Evolutionary conservation across 2,797 vertebrate genomes (phyloP).

Genomic region (Sebastes dallii): DNA sequence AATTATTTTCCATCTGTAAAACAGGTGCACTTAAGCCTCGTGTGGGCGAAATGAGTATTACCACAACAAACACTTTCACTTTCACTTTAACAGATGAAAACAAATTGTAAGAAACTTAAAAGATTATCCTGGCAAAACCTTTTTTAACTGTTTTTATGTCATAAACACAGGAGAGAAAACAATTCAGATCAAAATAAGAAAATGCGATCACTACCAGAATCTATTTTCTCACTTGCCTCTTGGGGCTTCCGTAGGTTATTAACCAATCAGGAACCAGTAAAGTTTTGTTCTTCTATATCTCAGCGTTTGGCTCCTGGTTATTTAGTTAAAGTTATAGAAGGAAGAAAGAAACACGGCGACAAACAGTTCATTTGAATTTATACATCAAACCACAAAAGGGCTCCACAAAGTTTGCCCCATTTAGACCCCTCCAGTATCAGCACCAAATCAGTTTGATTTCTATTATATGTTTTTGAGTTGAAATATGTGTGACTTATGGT

Average conservation of each 20-base stretch:
- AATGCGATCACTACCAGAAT: neutral
- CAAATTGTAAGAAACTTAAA: no score
- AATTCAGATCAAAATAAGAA: neutral
- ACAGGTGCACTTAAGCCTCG: no score
- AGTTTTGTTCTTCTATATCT: neutral
- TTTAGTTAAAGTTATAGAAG: neutral
- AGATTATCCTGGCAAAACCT: no score
- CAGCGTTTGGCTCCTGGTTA: neutral
- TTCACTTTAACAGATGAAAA: no score
- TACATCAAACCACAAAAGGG: neutral
- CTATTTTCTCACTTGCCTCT: neutral
- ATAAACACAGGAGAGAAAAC: neutral
- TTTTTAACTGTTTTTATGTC: no score
- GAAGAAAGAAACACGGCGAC: neutral
- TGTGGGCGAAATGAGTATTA: no score
- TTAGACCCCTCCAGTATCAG: neutral
- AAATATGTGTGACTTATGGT: neutral
- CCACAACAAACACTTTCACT: no score
- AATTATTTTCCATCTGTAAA: no score
- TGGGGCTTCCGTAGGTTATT: neutral
- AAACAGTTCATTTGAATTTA: neutral
- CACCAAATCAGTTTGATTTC: neutral
- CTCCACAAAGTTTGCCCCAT: neutral
- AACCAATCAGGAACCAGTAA: neutral
- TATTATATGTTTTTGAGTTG: neutral